phyloP scores from a whole-genome alignment of 2,888 invertebrate genomes.

The Acrobasis consociella region DNA sequence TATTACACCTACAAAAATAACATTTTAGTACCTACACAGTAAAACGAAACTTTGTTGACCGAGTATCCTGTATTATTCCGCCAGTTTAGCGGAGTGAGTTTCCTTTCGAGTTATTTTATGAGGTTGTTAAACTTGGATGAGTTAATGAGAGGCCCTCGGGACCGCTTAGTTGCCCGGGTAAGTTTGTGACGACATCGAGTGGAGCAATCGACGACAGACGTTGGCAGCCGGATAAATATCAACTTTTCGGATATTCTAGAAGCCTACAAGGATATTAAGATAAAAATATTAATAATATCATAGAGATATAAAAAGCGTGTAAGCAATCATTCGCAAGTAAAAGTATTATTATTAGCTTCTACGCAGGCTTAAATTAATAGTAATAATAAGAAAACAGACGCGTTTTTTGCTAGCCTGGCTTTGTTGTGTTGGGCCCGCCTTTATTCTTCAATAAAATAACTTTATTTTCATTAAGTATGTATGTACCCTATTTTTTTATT shows the following conservation, averaged over 20 bases:
- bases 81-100: constrained; percentile 39
- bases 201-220: constrained; percentile 8
- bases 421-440: too few relatives aligned
- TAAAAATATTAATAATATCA: too few relatives aligned
- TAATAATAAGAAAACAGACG: too few relatives aligned
- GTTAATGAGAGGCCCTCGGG: constrained; percentile 51
- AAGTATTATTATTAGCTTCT: too few relatives aligned
- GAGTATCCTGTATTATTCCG: constrained; percentile 37
- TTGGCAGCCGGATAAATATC: not conserved
- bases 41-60: constrained; percentile 30
- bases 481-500: too few relatives aligned
- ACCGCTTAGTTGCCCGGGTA: constrained; percentile 40
- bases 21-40: not conserved
- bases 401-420: too few relatives aligned
- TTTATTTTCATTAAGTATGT: too few relatives aligned
- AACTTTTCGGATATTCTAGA: not conserved
- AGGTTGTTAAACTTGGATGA: constrained; percentile 52
- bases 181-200: constrained; percentile 34
- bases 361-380: too few relatives aligned
- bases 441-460: too few relatives aligned
- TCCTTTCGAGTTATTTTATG: constrained; percentile 50
- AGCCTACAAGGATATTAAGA: too few relatives aligned
- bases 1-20: constrained; percentile 1
- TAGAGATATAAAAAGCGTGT: too few relatives aligned
- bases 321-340: too few relatives aligned